These are phyloP conservation scores for Drosophila auraria DNA, from an alignment of 1,140 invertebrate species.

Conservation along the genomic window DNA sequence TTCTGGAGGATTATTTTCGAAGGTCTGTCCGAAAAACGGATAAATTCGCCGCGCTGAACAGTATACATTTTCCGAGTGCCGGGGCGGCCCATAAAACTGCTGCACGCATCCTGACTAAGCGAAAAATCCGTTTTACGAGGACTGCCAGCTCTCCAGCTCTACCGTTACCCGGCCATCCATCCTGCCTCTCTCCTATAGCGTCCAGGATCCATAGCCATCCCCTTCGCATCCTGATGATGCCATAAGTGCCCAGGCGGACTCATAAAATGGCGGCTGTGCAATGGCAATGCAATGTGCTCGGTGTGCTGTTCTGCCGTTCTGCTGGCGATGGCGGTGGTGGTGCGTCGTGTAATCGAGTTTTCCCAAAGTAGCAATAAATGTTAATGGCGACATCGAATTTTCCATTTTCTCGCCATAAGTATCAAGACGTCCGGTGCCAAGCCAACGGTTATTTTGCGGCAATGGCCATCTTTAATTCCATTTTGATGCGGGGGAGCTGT, in stretches of 20 bases:
- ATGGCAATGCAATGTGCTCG: slow-evolving; percentile 41
- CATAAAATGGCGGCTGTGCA: slow-evolving; percentile 71
- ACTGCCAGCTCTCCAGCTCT: slow-evolving; percentile 48
- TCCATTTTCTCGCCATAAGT: slow-evolving; percentile 82
- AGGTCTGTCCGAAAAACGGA: background rate
- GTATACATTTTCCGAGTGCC: slow-evolving; percentile 74
- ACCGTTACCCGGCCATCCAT: slow-evolving; percentile 8
- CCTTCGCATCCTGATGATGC: slow-evolving; percentile 64
- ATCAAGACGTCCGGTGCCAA: slow-evolving; percentile 77
- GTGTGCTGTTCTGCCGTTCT: background rate
- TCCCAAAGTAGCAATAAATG: slow-evolving; percentile 82
- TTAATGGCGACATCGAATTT: slow-evolving; percentile 83
- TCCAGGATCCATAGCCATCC: slow-evolving; percentile 13
- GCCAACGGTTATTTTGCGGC: slow-evolving; percentile 42
- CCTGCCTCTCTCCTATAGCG: background rate
- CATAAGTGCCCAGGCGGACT: slow-evolving; percentile 77
- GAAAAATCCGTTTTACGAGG: slow-evolving; percentile 74
- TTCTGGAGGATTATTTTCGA: no score
- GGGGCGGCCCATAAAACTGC: slow-evolving; percentile 56
- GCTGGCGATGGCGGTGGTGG: slow-evolving; percentile 7
- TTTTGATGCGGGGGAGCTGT: slow-evolving; percentile 29
- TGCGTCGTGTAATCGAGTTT: slow-evolving; percentile 73
- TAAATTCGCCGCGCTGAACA: slow-evolving; percentile 4
- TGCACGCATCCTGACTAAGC: slow-evolving; percentile 71
- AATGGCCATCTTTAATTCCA: slow-evolving; percentile 66